phyloP scores from a whole-genome alignment of 2,888 invertebrate genomes.

The Dinocampus coccinellae region DNA sequence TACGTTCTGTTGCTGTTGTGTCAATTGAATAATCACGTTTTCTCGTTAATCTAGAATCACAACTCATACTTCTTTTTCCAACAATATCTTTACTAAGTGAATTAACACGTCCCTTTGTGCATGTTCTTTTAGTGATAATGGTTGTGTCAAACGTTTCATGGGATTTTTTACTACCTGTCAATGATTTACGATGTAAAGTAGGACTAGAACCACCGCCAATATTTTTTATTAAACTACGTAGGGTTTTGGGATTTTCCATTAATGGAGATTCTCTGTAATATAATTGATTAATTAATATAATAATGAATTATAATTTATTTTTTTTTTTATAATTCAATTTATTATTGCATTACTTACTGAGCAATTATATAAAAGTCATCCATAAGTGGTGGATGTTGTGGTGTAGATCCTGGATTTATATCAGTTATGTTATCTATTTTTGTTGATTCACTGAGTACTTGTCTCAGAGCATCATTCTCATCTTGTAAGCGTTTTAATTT shows the following conservation, averaged over 20 bases:
- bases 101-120: constrained; percentile 62
- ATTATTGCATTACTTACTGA: constrained; percentile 72
- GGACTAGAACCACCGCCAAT: constrained; percentile 86
- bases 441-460: constrained; percentile 72
- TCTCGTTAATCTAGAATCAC: constrained; percentile 66
- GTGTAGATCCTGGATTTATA: constrained; percentile 77
- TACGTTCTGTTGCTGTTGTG: constrained; percentile 59
- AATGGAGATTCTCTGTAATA: constrained; percentile 70
- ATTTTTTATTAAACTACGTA: constrained; percentile 84
- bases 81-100: constrained; percentile 64
- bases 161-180: constrained; percentile 53
- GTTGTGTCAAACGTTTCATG: constrained; percentile 53
- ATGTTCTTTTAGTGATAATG: constrained; percentile 60
- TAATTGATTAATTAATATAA: constrained; percentile 36
- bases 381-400: constrained; percentile 84
- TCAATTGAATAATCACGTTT: constrained; percentile 68
- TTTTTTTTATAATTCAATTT: constrained; percentile 1
- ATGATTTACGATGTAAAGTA: constrained; percentile 79
- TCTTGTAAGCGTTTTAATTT: constrained; percentile 86
- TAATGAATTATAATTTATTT: neutral
- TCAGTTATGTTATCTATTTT: constrained; percentile 72
- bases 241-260: constrained; percentile 75
- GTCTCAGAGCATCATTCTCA: constrained; percentile 81
- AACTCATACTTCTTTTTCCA: constrained; percentile 66
- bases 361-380: constrained; percentile 94